These are phyloP conservation scores for Caenorhabditis sp. DNA, from an alignment of 2,888 invertebrate genomes.

Conservation along the genomic window DNA sequence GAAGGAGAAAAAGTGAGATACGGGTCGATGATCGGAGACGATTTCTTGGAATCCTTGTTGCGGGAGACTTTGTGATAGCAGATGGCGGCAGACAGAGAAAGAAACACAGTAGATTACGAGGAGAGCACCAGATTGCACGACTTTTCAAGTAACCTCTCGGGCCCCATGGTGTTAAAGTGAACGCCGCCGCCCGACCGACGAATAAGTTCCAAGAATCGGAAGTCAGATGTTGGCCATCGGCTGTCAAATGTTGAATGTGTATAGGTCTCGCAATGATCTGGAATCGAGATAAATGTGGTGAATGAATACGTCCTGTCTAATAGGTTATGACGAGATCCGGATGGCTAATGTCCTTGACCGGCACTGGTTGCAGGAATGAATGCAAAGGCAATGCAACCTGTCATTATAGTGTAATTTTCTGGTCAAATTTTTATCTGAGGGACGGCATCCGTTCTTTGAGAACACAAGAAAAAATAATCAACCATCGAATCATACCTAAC, in stretches of 20 bases:
- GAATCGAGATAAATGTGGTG: constrained; percentile 1
- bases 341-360: constrained; percentile 53
- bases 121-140: constrained; percentile 2
- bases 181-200: background rate
- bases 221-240: background rate
- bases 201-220: constrained; percentile 9
- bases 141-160: constrained; percentile 37
- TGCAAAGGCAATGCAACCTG: constrained; percentile 23
- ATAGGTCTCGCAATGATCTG: background rate
- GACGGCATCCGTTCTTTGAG: background rate
- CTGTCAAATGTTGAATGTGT: background rate
- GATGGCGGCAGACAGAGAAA: constrained; percentile 48
- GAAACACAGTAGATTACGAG: constrained; percentile 41
- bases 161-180: constrained; percentile 32
- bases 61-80: constrained; percentile 48
- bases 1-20: constrained; percentile 50
- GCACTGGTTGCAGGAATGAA: constrained; percentile 18
- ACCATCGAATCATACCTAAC: constrained; percentile 6
- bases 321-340: constrained; percentile 1
- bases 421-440: background rate
- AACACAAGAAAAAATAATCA: background rate
- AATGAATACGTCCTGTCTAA: constrained; percentile 1
- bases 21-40: constrained; percentile 55
- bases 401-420: constrained; percentile 51
- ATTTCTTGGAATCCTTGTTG: constrained; percentile 54